Base-by-base conservation (phyloP, 2,797 vertebrate genomes). In the Microctenopoma stevenorrisi region DNA sequence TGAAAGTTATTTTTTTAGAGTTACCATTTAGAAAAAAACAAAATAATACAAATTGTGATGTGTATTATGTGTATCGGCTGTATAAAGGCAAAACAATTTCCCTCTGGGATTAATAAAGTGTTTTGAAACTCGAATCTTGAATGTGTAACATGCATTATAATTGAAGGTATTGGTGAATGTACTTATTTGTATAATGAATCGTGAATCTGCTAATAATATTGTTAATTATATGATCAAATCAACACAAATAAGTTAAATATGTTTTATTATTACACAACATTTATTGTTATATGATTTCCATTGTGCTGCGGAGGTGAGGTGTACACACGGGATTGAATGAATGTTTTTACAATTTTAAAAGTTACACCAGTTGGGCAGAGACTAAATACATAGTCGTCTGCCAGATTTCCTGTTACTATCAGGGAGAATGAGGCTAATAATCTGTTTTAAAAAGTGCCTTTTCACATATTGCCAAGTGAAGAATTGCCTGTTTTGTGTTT, bases 401-500 rank as follows among this genome's bases (percentile, higher is more conserved):
- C 18, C 22, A 35, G 1, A 5, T 38, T 14, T 56, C 18, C 0
- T 38, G 10, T 50, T 18, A 51, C 4, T 14, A 2, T n/a, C 0
- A 42, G 4, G 9, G 5, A 5, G 2, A n/a, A 46, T 59, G 25
- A 50, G 13, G 37, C 25, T 43, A 57, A 58, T 62, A 0, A 63
- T 52, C 47, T 52, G 28, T 62, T 53, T 50, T 46, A 7, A 42
- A 52, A 63, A 48, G 43, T 33, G 18, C 7, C 38, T 50, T 47
- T 54, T 53, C 1, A 57, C 49, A 51, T n/a, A 49, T 52, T 1
- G 2, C 4, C 26, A 0, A 70, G 15, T 30, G 15, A 60, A 76
- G 1, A 52, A 18, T 56, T 33, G 4, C 6, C 47, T 33, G 6
- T n/a, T 67, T 16, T 61, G n/a, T 73, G 48, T 77, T 76, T 56